Base-by-base conservation (phyloP, 1,140 invertebrate genomes). In the Penaeus japonicus region DNA sequence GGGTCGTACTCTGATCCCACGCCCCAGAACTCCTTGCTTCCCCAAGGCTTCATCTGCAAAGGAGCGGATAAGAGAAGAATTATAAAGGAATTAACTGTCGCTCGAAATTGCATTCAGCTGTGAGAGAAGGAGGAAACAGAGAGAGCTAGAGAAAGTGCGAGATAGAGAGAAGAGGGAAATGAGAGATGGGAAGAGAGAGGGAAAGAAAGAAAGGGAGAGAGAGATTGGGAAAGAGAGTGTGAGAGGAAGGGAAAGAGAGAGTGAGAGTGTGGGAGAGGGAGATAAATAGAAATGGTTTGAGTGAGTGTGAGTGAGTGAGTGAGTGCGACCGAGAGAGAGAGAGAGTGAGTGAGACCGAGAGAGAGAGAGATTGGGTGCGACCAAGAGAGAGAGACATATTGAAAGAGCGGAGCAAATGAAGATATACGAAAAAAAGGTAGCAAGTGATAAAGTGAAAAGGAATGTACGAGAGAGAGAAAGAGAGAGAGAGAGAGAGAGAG, bases 11-110 rank as follows among this genome's bases (percentile, higher is more conserved):
- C 85, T 35, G 59, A 55, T 57, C 89, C 89, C 1, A 90, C 22
- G 30, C 89, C 89, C 89, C 89, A 90, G 78, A 90, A 90, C 54
- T 83, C 77, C 27, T 73, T 62, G n/a, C 78, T 32, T 12, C 88
- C 88, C 88, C 88, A 89, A 18, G 59, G 62, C 82, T 89, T 89
- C 88, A 87, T 87, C 85, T 87, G 78, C 18, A 78, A 55, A 15
- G n/a, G 18, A 10, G 27, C 10, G 18, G 15, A 73, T 30, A 5
- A 24, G n/a, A 10, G 39, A 39, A 3, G 4, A 39, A 39, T 39
- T 7, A 4, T 4, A 39, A 39, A 7, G 35, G 35, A 39, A 39
- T 39, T 39, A 39, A 7, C 2, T 2, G 7, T 39, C n/a, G n/a
- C n/a, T n/a, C n/a, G 35, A 39, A 7, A 39, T 39, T 2, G 7